These are phyloP conservation scores for Acrocephalus scirpaceus DNA, from an alignment of 2,797 vertebrate species.

Conservation along the genomic window DNA sequence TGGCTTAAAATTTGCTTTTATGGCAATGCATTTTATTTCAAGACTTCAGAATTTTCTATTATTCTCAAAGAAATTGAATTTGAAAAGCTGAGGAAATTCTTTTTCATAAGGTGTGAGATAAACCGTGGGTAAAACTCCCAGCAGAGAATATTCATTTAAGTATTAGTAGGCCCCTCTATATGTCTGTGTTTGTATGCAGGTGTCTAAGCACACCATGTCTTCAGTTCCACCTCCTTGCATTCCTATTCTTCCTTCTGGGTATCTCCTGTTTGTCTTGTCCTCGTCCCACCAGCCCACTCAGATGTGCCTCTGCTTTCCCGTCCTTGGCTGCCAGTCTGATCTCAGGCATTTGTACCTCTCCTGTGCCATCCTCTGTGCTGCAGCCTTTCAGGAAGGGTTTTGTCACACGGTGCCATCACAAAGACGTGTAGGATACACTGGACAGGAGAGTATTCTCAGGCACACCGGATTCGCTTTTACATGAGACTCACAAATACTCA, in stretches of 20 bases:
- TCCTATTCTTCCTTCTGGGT: background rate
- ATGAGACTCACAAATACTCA: background rate
- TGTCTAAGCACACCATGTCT: background rate
- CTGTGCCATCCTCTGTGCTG: accelerated
- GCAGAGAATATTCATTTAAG: background rate
- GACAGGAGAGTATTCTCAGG: background rate
- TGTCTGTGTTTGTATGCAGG: background rate
- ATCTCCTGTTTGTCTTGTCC: background rate
- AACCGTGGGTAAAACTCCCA: background rate
- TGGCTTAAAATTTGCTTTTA: background rate
- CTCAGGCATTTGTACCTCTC: background rate
- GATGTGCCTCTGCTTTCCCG: background rate
- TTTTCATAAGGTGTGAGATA: background rate
- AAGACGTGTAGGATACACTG: accelerated
- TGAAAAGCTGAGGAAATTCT: background rate
- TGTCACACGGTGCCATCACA: accelerated
- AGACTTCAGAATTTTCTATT: background rate
- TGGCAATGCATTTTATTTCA: background rate
- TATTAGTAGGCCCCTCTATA: background rate
- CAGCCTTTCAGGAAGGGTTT: background rate
- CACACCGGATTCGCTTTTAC: background rate
- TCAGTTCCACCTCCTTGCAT: background rate
- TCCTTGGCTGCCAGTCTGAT: background rate
- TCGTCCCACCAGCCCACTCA: background rate
- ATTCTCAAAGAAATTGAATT: background rate